phyloP scores from a whole-genome alignment of 2,113 vertebrate species.

The Madoqua kirkii region DNA sequence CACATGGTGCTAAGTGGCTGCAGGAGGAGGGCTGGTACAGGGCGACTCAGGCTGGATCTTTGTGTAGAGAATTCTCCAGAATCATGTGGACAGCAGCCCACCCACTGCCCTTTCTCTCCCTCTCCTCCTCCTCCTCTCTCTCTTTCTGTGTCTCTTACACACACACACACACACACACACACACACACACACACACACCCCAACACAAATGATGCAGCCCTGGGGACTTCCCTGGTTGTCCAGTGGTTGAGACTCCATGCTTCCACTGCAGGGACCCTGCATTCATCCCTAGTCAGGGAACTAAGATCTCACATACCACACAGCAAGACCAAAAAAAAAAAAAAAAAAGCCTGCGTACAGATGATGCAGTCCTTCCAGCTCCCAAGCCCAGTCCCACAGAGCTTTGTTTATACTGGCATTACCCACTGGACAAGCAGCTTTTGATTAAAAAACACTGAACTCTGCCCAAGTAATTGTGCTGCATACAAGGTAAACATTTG shows the following conservation, averaged over 20 bases:
- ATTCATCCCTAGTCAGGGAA: neutral
- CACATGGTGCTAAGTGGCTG: neutral
- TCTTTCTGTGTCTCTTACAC: neutral
- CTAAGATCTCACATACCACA: neutral
- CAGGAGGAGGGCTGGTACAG: neutral
- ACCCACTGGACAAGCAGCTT: neutral
- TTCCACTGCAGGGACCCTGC: neutral
- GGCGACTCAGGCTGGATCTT: neutral
- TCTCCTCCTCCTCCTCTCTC: neutral
- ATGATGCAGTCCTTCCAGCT: neutral
- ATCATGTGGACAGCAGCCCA: neutral
- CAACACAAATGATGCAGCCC: neutral
- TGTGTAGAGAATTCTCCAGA: neutral
- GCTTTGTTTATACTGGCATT: neutral
- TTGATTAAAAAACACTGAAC: constrained; percentile 1
- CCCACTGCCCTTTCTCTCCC: neutral
- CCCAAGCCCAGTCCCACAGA: neutral
- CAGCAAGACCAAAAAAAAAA: neutral
- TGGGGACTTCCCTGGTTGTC: neutral
- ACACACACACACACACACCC: neutral
- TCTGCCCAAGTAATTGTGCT: neutral
- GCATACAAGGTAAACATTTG: neutral
- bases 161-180: neutral
- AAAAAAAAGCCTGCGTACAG: neutral
- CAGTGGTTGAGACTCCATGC: neutral